Evolutionary conservation across 2,888 invertebrate genomes (phyloP), one percentile per base, ranked within the genome.

Genomic region (Lucinisca nassula): DNA sequence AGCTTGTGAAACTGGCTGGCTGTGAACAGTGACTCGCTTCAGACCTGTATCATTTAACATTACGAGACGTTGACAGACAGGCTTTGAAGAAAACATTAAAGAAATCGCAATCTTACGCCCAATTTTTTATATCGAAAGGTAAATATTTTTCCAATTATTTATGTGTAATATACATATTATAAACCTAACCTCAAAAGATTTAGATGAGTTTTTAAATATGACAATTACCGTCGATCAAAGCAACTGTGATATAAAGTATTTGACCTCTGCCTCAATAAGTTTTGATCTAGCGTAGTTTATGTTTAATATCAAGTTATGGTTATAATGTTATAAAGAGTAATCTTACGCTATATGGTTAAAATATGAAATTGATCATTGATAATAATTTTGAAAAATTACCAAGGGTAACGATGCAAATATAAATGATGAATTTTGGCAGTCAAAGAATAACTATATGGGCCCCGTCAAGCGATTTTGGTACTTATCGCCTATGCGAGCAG

Each of bases 151-250:
- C 14, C 35, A 67, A 35, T 67, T 67, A 35, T 30, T 67, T 67
- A 67, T 17, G 12, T 30, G 30, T 35, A 32, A 67, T 67, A 30
- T 67, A 30, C 27, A 67, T 35, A 35, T 67, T 35, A 35, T 67
- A 17, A 67, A 2, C 21, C 67, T 35, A 21, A 30, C 67, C 67
- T 67, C 35, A 35, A 30, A 67, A 67, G 67, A 67, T 67, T 67
- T 67, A 67, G 67, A 67, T 67, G 67, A 6, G 67, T 35, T 67
- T 67, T 67, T 24, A 67, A 67, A 67, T 67, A 35, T 67, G 67
- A 12, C 67, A 67, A 67, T 67, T 67, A 67, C 35, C 17, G 30
- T 4, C 35, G 67, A 67, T 67, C 67, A 67, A 67, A 67, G 67
- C 3, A 67, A 24, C 17, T 35, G n/a, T 21, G 12, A 35, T 35